Percentiles rank a stretch among this genome's conserved stretches.
These are phyloP conservation scores for Porites lutea DNA, from an alignment of 64 coral and sea anemone species.

Conservation along the genomic window DNA sequence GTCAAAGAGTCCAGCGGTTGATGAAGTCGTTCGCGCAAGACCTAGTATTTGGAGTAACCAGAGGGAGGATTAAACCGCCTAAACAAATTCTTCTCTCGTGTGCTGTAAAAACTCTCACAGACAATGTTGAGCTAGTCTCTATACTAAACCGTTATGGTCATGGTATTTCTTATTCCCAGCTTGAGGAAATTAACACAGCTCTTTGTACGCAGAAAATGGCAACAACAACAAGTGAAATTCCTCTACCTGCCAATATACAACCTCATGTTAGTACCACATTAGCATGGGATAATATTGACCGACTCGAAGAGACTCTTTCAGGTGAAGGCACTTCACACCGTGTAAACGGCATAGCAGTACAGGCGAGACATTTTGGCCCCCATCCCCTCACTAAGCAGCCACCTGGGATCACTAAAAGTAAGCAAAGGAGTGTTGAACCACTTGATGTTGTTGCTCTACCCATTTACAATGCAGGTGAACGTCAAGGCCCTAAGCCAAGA, in stretches of 20 bases:
- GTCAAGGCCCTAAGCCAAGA: neutral
- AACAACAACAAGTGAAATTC: constrained; percentile 17
- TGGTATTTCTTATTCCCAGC: constrained; percentile 27
- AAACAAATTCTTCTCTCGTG: too few relatives aligned
- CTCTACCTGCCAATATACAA: constrained; percentile 41
- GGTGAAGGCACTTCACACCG: constrained; percentile 4
- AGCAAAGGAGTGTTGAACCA: neutral
- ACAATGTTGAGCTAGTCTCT: constrained; percentile 34
- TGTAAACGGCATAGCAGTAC: constrained; percentile 34
- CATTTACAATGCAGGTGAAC: constrained; percentile 13
- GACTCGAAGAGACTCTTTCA: constrained; percentile 61
- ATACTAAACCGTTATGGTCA: constrained; percentile 49
- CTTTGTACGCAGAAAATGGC: constrained; percentile 55
- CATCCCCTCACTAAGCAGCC: neutral
- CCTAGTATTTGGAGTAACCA: too few relatives aligned
- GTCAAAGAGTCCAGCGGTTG: too few relatives aligned
- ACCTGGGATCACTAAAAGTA: neutral
- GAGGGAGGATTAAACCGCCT: too few relatives aligned
- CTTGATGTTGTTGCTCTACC: neutral
- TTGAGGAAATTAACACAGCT: constrained; percentile 37
- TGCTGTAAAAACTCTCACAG: constrained; percentile 51
- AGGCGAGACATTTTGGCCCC: constrained; percentile 22
- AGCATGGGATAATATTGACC: constrained; percentile 82
- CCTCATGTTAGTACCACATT: constrained; percentile 57
- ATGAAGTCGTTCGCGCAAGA: too few relatives aligned